A percentile compares a stretch with the other conserved stretches of the same genome.
phyloP scores from a whole-genome alignment of 2,888 invertebrate species.

The Drosophila vallismaia region DNA sequence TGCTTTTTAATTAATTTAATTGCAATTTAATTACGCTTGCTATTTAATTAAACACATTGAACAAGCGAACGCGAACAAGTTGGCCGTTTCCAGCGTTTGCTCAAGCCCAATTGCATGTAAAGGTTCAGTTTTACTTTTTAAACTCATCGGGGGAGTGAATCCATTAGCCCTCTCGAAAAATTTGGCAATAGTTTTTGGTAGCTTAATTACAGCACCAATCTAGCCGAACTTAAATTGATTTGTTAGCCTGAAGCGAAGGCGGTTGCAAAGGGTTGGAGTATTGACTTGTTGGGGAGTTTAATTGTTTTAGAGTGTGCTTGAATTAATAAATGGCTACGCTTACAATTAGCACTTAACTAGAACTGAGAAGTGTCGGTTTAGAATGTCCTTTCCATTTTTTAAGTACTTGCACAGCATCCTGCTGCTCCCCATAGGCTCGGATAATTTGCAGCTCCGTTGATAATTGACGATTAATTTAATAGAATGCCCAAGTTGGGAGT shows the following conservation, averaged over 20 bases:
- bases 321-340: background rate
- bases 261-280: background rate
- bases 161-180: conserved; percentile 13
- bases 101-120: conserved; percentile 68
- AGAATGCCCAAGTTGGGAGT: conserved; percentile 80
- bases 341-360: background rate
- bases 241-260: conserved; percentile 2
- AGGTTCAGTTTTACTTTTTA: conserved; percentile 31
- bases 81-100: conserved; percentile 42
- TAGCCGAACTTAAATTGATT: conserved; percentile 38
- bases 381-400: conserved; percentile 7
- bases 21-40: conserved; percentile 81
- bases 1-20: conserved; percentile 82
- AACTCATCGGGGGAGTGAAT: background rate
- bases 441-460: conserved; percentile 62
- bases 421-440: conserved; percentile 35
- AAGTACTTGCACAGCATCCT: conserved; percentile 26
- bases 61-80: conserved; percentile 59
- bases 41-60: conserved; percentile 81
- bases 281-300: background rate
- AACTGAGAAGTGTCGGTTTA: conserved; percentile 10
- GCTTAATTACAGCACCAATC: conserved; percentile 19
- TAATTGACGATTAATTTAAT: conserved; percentile 80
- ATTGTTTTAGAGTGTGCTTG: background rate
- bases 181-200: conserved; percentile 35